phyloP scores from a whole-genome alignment of 1,140 invertebrate species.

The Dendrolimus punctatus region DNA sequence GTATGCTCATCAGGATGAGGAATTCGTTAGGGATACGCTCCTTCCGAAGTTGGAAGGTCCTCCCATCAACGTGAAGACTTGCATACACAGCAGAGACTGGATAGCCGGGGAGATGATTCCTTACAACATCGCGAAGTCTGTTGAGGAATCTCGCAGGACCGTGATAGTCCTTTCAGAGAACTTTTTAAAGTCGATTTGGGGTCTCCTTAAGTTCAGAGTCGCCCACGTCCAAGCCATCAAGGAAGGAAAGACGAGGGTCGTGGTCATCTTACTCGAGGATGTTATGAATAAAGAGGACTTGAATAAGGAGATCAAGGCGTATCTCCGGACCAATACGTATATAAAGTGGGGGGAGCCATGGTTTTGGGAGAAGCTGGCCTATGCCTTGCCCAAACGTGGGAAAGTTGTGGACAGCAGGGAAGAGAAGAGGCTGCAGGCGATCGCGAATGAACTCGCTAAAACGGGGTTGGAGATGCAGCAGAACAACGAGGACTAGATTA shows the following conservation, averaged over 20 bases:
- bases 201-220: conserved; percentile 84
- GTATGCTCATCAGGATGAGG: conserved; percentile 8
- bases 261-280: conserved; percentile 86
- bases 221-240: conserved; percentile 83
- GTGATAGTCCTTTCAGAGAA: conserved; percentile 87
- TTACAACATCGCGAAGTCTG: conserved; percentile 68
- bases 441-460: too few relatives aligned
- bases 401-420: too few relatives aligned
- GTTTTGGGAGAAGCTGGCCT: conserved; percentile 90
- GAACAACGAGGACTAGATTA: too few relatives aligned
- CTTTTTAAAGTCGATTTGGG: conserved; percentile 90
- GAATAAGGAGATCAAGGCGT: conserved; percentile 82
- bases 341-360: conserved; percentile 88
- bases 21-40: neutral
- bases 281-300: conserved; percentile 76
- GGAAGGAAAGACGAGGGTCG: conserved; percentile 76
- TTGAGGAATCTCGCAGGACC: conserved; percentile 85
- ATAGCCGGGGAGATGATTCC: conserved; percentile 10
- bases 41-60: conserved; percentile 5
- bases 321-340: conserved; percentile 90
- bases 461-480: too few relatives aligned
- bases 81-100: conserved; percentile 15
- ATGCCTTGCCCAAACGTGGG: conserved; percentile 71
- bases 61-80: conserved; percentile 3
- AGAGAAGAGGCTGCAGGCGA: too few relatives aligned